A percentile compares a stretch with the other conserved stretches of the same genome.
These are phyloP conservation scores for Euura saliciscinereae DNA, from an alignment of 1,140 invertebrate genomes.

Conservation along the genomic window DNA sequence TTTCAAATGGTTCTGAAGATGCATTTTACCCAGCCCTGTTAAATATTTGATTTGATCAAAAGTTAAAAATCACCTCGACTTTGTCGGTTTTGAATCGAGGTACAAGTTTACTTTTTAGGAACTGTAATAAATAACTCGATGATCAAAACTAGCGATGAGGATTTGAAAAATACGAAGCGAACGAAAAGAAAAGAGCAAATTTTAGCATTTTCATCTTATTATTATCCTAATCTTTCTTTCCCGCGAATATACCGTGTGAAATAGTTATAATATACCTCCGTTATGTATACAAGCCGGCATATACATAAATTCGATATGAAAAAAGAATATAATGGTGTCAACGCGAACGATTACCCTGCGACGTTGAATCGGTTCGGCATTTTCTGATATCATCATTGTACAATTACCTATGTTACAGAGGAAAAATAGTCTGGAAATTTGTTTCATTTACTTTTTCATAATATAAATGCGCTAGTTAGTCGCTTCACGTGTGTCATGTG, in stretches of 20 bases:
- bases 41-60: no score
- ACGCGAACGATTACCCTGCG: conserved; percentile 13
- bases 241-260: conserved; percentile 28
- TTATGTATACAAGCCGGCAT: conserved; percentile 17
- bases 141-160: no score
- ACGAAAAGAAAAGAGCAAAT: conserved; percentile 15
- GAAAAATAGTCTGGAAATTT: conserved; percentile 26
- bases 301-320: no score
- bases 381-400: neutral
- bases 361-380: neutral
- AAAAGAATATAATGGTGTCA: neutral
- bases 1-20: no score
- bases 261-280: no score
- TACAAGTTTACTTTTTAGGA: no score
- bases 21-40: no score
- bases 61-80: no score
- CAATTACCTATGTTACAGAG: conserved; percentile 16
- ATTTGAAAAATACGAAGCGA: conserved; percentile 25
- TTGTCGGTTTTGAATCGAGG: no score
- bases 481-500: conserved; percentile 48
- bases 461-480: conserved; percentile 25
- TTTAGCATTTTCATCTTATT: no score
- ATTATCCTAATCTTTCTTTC: neutral
- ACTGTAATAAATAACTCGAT: no score
- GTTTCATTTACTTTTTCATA: conserved; percentile 15